These are phyloP conservation scores for Orientallactaga bullata DNA, from an alignment of 2,113 vertebrate species.

Conservation along the genomic window DNA sequence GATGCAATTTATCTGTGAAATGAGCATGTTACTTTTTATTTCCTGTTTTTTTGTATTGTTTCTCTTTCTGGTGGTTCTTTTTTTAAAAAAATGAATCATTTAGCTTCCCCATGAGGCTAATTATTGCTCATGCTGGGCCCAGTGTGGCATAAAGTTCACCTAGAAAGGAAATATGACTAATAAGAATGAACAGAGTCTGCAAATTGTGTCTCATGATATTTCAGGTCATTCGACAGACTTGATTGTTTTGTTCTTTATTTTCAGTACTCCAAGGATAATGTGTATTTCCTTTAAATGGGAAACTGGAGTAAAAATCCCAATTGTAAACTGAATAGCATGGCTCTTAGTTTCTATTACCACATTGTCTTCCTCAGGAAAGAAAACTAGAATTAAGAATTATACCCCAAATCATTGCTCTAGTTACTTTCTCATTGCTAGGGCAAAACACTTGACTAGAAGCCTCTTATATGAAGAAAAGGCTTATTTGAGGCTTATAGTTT, in stretches of 20 bases:
- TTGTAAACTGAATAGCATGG: neutral
- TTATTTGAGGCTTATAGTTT: too few species aligned
- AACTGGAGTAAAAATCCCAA: neutral
- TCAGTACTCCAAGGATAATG: neutral
- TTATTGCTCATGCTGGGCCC: neutral
- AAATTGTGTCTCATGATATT: neutral
- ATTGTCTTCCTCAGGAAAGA: neutral
- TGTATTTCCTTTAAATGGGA: neutral
- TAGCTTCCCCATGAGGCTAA: conserved; percentile 21
- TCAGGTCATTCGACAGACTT: neutral
- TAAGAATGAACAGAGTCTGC: neutral
- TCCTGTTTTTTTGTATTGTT: neutral
- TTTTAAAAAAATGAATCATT: conserved; percentile 29
- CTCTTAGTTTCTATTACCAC: neutral
- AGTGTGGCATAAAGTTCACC: neutral
- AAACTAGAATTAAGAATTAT: neutral
- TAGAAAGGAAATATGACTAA: neutral
- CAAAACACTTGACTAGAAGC: too few species aligned
- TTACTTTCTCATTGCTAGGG: too few species aligned
- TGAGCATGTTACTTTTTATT: neutral
- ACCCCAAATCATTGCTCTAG: too few species aligned
- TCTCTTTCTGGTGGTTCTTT: conserved; percentile 36
- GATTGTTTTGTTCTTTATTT: neutral
- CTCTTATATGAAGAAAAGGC: too few species aligned
- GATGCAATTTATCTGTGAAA: neutral